A percentile compares a stretch with the other conserved stretches of the same genome.
Evolutionary conservation across 2,113 vertebrate genomes (phyloP).

Genomic region (Phylloscopus trochiloides): DNA sequence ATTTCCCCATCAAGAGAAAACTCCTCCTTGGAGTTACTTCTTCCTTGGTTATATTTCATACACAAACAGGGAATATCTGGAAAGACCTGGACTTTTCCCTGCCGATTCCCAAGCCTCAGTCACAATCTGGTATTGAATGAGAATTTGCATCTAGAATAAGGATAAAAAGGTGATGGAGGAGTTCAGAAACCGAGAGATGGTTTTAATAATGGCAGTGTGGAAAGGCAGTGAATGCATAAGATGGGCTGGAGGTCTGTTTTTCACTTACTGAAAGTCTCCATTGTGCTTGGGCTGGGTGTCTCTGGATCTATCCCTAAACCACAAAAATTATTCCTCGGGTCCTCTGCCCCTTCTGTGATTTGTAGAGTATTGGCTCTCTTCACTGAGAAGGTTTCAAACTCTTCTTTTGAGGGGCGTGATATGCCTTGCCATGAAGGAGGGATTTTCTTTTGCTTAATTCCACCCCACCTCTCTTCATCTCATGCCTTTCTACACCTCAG

Average conservation of each 20-base stretch:
- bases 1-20: not conserved
- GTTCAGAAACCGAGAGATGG: not conserved
- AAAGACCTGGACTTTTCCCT: not conserved
- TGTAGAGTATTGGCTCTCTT: not conserved
- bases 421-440: not conserved
- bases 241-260: not conserved
- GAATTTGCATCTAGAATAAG: not conserved
- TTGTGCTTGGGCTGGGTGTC: not conserved
- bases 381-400: not conserved
- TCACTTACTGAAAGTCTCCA: not conserved
- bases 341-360: fast-evolving
- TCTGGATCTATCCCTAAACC: not conserved
- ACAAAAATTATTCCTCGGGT: not conserved
- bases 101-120: not conserved
- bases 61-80: not conserved
- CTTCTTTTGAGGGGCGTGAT: not conserved
- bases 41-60: fast-evolving
- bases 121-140: not conserved
- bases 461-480: not conserved
- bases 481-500: not conserved
- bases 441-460: not conserved
- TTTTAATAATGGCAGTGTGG: not conserved
- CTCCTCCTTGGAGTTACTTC: not conserved
- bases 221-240: not conserved
- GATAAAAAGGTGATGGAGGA: not conserved